phyloP scores from a whole-genome alignment of 2,888 invertebrate genomes.

The Holacanthella duospinosa region DNA sequence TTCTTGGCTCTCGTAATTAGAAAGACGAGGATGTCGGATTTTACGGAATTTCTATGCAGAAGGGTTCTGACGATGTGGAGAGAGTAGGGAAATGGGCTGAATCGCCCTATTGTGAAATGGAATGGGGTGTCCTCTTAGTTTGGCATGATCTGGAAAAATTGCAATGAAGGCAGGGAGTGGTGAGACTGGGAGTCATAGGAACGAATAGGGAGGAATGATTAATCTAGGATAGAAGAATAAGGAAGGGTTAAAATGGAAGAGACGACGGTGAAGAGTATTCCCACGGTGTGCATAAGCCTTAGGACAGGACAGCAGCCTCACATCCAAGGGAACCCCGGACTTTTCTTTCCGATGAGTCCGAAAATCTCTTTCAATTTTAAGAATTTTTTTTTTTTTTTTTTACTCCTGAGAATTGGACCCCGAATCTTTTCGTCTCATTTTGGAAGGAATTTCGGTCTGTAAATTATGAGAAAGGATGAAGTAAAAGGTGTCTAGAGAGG shows the following conservation, averaged over 20 bases:
- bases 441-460: too few species aligned
- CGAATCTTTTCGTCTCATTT: too few species aligned
- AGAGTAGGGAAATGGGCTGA: neutral
- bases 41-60: neutral
- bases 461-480: neutral
- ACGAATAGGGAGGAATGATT: neutral
- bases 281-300: neutral
- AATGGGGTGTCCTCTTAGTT: neutral
- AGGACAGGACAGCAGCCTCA: neutral
- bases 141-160: neutral
- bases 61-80: neutral
- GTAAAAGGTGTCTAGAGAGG: neutral
- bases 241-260: neutral
- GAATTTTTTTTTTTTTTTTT: neutral
- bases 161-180: neutral
- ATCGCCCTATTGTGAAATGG: neutral
- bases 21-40: too few species aligned
- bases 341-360: neutral
- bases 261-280: neutral
- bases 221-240: neutral
- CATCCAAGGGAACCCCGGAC: slow-evolving; percentile 1
- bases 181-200: neutral
- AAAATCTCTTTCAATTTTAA: neutral
- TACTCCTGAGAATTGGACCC: neutral
- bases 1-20: neutral